Base-by-base conservation (phyloP, 2,113 vertebrate genomes). In the Amphilophus citrinellus region DNA sequence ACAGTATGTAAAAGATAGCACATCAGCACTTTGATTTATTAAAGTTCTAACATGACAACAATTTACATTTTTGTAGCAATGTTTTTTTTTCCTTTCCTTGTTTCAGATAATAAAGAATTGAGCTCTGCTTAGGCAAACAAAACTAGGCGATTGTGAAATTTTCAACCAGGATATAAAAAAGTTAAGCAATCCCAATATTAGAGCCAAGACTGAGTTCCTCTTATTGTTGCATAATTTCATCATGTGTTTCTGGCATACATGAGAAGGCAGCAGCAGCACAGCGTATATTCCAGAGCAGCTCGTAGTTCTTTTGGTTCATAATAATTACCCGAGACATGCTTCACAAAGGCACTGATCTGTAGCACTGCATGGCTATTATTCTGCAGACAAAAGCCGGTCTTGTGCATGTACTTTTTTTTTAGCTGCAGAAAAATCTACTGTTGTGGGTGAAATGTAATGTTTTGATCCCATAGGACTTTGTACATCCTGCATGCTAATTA, bases 281-380 rank as follows among this genome's bases (percentile, higher is more conserved):
- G 83, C 68, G 65, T 83, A 80, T 92, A 84, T 81, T 85, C 60
- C 47, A 42, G 20, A 89, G 80, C 63, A 80, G 80, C 60, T 71
- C 20, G 39, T 84, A 65, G 84, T 87, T 88, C 79, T 89, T 81
- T 50, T 75, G 77, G 79, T 85, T 91, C 85, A 89, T 90, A 83
- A 89, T 94, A 91, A 95, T 95, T 91, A 92, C 80, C 77, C 60
- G 65, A 89, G 93, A 94, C 92, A 92, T 80, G 84, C 86, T 84
- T 47, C 87, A 95, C 93, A 94, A 94, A 93, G 71, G 86, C 87
- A 66, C 75, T 80, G 84, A 91, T 89, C 85, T 88, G 90, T 61
- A 77, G 84, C 80, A 61, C 85, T 86, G 83, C 82, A 65, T 86
- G 81, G 27, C 66, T 86, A 92, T 95, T 95, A 91, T 95, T 94